Conservation (phyloP, 2,113 vertebrate species). For the Hypomesus transpacificus region DNA sequence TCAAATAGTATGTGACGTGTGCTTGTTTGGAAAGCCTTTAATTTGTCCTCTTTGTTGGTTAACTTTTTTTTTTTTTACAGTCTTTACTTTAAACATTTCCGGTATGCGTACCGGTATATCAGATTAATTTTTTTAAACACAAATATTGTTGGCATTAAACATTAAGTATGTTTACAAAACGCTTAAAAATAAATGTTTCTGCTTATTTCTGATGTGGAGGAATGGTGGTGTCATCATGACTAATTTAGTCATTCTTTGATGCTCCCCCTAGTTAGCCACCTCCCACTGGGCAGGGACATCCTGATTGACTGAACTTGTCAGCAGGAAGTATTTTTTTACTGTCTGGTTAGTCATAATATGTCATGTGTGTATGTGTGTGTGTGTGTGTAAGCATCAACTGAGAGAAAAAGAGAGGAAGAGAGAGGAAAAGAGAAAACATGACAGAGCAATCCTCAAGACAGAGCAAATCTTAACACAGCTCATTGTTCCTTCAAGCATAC, state of each 20-base stretch:
- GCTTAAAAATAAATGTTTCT: background rate
- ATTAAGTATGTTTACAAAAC: too few species aligned
- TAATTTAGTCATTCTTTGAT: conserved; percentile 67
- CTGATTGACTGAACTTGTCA: conserved; percentile 48
- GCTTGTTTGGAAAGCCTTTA: too few species aligned
- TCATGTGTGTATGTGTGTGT: conserved; percentile 38
- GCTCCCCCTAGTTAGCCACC: conserved; percentile 63
- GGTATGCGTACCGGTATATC: too few species aligned
- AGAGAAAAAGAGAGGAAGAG: background rate
- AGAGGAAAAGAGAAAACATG: conserved; percentile 3
- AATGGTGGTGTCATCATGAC: conserved; percentile 57
- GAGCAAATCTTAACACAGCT: background rate
- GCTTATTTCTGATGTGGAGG: conserved; percentile 55
- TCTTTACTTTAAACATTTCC: too few species aligned
- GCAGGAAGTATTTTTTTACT: conserved; percentile 64
- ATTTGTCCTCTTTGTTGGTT: too few species aligned
- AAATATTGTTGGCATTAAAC: too few species aligned
- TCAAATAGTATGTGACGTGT: too few species aligned
- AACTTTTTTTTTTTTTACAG: too few species aligned
- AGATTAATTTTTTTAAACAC: too few species aligned
- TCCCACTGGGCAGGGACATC: conserved; percentile 67
- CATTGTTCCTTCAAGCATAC: too few species aligned
- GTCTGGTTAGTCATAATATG: conserved; percentile 64
- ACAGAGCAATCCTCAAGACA: background rate
- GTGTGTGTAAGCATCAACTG: conserved; percentile 12